Evolutionary conservation across 2,797 vertebrate genomes (phyloP).

Genomic region (Cossypha polioptera): DNA sequence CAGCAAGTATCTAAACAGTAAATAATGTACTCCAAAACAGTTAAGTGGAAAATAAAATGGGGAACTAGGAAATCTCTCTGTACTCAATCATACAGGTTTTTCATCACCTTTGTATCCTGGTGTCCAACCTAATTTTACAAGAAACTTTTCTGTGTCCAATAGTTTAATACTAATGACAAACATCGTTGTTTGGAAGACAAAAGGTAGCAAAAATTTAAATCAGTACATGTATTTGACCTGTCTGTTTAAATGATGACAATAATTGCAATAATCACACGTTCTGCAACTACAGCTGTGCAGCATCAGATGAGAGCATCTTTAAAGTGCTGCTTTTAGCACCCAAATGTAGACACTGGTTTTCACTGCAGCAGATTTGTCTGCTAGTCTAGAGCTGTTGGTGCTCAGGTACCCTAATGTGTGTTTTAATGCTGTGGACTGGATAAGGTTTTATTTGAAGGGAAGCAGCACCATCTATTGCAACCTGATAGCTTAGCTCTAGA

Average conservation of each 20-base stretch:
- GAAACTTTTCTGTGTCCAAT: not conserved
- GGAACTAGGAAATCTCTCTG: not conserved
- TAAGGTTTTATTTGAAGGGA: not conserved
- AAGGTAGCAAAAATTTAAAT: not conserved
- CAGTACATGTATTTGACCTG: not conserved
- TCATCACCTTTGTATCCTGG: not conserved
- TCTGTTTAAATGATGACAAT: not conserved
- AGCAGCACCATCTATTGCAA: constrained; percentile 71
- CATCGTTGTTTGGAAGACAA: not conserved
- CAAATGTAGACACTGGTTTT: not conserved
- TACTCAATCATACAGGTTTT: not conserved
- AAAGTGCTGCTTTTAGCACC: not conserved
- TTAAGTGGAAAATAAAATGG: not conserved
- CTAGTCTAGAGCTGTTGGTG: not conserved
- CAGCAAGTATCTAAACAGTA: not conserved
- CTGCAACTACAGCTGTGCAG: not conserved
- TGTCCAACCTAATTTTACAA: not conserved
- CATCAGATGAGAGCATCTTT: not conserved
- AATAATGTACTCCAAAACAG: not conserved
- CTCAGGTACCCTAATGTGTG: not conserved
- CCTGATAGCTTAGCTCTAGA: not conserved
- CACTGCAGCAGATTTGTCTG: not conserved
- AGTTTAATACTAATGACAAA: not conserved
- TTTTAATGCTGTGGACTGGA: not conserved
- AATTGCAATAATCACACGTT: not conserved